Base-by-base conservation (phyloP, 2,888 invertebrate genomes). In the Napeogenes inachia region DNA sequence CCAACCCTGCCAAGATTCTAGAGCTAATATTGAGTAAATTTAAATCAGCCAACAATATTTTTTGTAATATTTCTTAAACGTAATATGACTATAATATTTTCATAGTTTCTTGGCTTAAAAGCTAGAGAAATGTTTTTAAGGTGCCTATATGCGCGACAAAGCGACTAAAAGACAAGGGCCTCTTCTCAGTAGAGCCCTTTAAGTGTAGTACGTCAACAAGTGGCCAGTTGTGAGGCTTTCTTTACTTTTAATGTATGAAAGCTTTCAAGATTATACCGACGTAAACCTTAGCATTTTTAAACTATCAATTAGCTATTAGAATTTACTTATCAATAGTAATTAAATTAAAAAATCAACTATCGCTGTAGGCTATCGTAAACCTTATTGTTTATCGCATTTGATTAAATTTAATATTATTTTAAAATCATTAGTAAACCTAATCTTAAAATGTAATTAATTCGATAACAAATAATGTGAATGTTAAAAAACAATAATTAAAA, bases 181-280 rank as follows among this genome's bases (percentile, higher is more conserved):
- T 74, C 87, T 87, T 73, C 72, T 66, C 70, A 70, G 72, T 81
- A 88, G 87, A 73, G 82, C 84, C 75, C 85, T 89, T 73, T 77
- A 81, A 76, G 71, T 77, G 73, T 67, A 72, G 67, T 68, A 70
- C 74, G 71, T 78, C 82, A 84, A 87, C 86, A 87, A 87, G 89
- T 86, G 86, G 85, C 79, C 78, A 82, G 81, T 80, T 77, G 77
- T 79, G 75, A 78, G 74, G 62, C 69, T 67, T 68, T 66, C 64
- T 68, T 72, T 64, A 62, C 69, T 8, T 50, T 30, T 50, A 56
- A 42, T 55, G 54, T 58, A 45, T 54, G 55, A 57, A 54, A 54
- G 21, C 54, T 54, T 21, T 21, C 21, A 21, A 21, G 21, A 21
- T 21, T 21, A 21, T 21, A 21, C 21, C 21, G 21, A 21, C 21